These are phyloP conservation scores for Caretta caretta DNA, from an alignment of 2,113 vertebrate species.

Conservation along the genomic window DNA sequence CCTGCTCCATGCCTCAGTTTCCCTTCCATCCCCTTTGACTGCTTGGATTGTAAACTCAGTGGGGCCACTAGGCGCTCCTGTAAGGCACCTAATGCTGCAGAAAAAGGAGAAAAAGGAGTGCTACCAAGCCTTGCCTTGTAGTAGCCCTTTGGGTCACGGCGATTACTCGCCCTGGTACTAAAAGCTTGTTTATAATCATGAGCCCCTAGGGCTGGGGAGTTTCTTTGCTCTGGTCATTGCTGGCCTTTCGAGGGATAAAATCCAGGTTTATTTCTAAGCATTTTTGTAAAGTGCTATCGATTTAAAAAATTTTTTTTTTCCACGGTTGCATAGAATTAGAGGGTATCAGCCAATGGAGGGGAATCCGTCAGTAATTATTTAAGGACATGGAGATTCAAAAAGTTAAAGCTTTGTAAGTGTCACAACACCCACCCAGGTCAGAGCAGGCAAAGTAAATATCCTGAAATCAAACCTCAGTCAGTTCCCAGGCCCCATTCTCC, in stretches of 20 bases:
- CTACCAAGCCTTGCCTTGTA: background rate
- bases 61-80: no score
- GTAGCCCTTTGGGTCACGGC: background rate
- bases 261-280: background rate
- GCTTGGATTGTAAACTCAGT: background rate
- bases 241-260: background rate
- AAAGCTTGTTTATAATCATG: no score
- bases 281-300: background rate
- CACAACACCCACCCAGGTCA: background rate
- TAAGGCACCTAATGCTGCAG: no score
- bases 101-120: background rate
- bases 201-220: background rate
- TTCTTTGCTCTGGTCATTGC: background rate
- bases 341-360: background rate
- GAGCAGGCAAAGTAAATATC: background rate
- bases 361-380: background rate
- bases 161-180: no score
- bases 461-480: background rate
- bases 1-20: background rate
- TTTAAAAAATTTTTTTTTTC: no score
- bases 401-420: background rate
- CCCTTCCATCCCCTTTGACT: background rate
- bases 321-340: no score
- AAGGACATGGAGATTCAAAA: background rate
- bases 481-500: background rate